Percentiles rank a stretch among this genome's conserved stretches.
These are phyloP conservation scores for Scrobipalpa costella DNA, from an alignment of 2,888 invertebrate species.

Conservation along the genomic window DNA sequence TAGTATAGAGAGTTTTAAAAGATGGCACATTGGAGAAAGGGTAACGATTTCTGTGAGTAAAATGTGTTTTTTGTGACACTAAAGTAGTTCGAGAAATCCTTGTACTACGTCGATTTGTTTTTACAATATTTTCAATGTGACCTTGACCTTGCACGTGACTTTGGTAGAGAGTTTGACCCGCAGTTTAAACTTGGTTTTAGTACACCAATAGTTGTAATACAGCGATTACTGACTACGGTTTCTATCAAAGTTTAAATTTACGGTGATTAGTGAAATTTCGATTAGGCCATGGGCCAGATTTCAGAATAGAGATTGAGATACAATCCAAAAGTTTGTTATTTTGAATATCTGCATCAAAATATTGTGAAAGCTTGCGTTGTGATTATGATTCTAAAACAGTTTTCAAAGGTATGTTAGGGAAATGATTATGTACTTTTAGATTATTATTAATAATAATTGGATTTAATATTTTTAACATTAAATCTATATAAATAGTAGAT, in stretches of 20 bases:
- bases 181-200: not conserved
- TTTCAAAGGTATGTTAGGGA: no score
- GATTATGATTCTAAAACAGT: no score
- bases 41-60: slow-evolving; percentile 74
- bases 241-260: not conserved
- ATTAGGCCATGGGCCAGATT: not conserved
- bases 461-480: no score
- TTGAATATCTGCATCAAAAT: no score
- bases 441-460: no score
- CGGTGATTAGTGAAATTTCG: not conserved
- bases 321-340: not conserved
- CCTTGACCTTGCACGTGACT: slow-evolving; percentile 4
- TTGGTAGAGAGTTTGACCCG: not conserved
- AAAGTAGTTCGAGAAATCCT: not conserved
- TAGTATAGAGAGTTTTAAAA: slow-evolving; percentile 24
- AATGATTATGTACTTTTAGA: no score
- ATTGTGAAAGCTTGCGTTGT: no score
- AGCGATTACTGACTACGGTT: not conserved
- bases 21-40: slow-evolving; percentile 42
- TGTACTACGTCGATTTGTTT: no score
- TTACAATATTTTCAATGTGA: not conserved
- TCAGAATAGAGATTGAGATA: not conserved
- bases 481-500: no score
- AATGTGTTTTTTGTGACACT: not conserved
- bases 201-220: not conserved